A percentile compares a stretch with the other conserved stretches of the same genome.
phyloP scores from a whole-genome alignment of 1,140 invertebrate genomes.

The Papilio helenus region DNA sequence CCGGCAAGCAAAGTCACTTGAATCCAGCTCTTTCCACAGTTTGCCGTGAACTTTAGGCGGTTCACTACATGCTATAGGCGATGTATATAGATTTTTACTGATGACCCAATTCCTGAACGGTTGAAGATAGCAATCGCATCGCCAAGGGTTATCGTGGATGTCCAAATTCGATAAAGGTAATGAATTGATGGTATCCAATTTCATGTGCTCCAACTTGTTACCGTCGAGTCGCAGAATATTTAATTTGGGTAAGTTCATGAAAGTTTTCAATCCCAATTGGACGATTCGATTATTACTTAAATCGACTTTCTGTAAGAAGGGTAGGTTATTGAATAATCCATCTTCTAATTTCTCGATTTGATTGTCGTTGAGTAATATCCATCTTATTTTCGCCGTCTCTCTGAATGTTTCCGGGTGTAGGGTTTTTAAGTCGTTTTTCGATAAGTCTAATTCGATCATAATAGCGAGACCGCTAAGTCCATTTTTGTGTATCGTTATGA shows the following conservation, averaged over 20 bases:
- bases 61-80: slow-evolving; percentile 87
- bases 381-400: slow-evolving; percentile 87
- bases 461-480: slow-evolving; percentile 90
- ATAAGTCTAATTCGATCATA: slow-evolving; percentile 93
- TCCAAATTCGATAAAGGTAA: slow-evolving; percentile 89
- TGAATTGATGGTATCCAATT: slow-evolving; percentile 84
- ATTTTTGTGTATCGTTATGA: slow-evolving; percentile 87
- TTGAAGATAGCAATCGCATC: slow-evolving; percentile 93
- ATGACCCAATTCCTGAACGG: slow-evolving; percentile 90
- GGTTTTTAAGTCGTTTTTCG: slow-evolving; percentile 88
- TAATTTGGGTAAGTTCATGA: slow-evolving; percentile 87
- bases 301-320: slow-evolving; percentile 89
- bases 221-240: slow-evolving; percentile 87
- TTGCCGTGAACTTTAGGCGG: slow-evolving; percentile 86
- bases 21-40: slow-evolving; percentile 87
- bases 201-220: slow-evolving; percentile 88
- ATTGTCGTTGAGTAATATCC: slow-evolving; percentile 89
- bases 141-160: slow-evolving; percentile 93
- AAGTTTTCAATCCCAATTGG: slow-evolving; percentile 87
- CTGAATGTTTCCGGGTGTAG: slow-evolving; percentile 89
- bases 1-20: slow-evolving; percentile 92
- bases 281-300: slow-evolving; percentile 89
- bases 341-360: slow-evolving; percentile 88
- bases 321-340: slow-evolving; percentile 89
- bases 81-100: slow-evolving; percentile 87